These are phyloP conservation scores for Ceratoteleas bidentatus DNA, from an alignment of 1,140 invertebrate genomes.

Conservation along the genomic window DNA sequence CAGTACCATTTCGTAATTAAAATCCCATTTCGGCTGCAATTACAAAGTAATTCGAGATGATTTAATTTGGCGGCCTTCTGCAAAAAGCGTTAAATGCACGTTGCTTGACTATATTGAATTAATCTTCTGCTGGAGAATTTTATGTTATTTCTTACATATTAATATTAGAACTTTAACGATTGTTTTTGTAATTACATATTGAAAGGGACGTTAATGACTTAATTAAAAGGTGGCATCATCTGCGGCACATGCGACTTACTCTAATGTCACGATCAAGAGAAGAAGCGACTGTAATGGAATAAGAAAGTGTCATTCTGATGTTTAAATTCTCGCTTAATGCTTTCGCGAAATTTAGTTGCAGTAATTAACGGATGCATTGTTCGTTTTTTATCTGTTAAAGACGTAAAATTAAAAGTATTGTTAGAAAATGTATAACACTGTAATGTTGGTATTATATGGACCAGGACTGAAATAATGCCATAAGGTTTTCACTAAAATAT, in stretches of 20 bases:
- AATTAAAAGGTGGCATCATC: not conserved
- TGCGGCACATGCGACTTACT: not conserved
- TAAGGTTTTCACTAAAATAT: no score
- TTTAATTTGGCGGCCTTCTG: not conserved
- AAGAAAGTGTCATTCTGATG: conserved; percentile 47
- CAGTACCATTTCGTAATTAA: conserved; percentile 20
- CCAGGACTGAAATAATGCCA: no score
- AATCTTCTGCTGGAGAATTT: no score
- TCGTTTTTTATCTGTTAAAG: conserved; percentile 1
- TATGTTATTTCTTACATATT: no score
- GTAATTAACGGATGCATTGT: conserved; percentile 29
- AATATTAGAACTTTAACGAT: no score
- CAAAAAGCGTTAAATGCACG: no score
- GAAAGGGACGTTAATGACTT: not conserved
- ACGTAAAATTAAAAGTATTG: no score
- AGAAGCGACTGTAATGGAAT: conserved; percentile 6
- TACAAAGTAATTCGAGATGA: conserved; percentile 21
- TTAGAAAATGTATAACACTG: no score
- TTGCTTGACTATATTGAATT: no score
- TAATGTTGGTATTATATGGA: no score
- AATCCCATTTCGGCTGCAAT: conserved; percentile 22
- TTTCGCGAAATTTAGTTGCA: conserved; percentile 40
- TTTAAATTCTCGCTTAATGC: conserved; percentile 47
- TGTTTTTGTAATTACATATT: no score
- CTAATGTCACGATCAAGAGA: not conserved